These are phyloP conservation scores for Penaeus indicus DNA, from an alignment of 1,140 invertebrate genomes.

Conservation along the genomic window DNA sequence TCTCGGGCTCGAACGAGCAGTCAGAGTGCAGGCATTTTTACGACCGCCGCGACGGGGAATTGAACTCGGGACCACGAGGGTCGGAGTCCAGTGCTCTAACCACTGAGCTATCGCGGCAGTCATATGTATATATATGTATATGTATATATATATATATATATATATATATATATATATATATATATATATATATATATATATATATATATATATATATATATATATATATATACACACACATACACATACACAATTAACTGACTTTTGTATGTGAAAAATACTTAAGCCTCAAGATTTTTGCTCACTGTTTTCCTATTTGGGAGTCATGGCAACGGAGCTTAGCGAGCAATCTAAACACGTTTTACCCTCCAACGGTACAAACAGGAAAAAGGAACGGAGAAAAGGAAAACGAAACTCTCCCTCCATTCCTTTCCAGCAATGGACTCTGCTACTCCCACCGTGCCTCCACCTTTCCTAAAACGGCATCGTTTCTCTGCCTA, in stretches of 20 bases:
- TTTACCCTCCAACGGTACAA: background rate
- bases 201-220: slow-evolving; percentile 18
- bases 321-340: no score
- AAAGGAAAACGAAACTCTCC: background rate
- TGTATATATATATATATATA: no score
- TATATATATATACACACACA: background rate
- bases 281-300: background rate
- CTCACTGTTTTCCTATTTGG: background rate
- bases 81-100: no score
- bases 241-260: no score
- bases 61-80: no score
- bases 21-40: no score
- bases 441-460: background rate
- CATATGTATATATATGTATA: no score
- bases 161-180: slow-evolving; percentile 22
- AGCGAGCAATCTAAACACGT: background rate
- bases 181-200: slow-evolving; percentile 30
- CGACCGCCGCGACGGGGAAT: no score
- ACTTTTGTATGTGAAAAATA: background rate
- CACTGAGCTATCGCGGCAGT: no score
- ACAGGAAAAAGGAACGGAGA: background rate
- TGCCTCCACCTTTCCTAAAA: no score
- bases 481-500: no score
- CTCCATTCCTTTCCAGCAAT: background rate
- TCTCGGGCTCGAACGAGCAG: no score